Evolutionary conservation across 2,888 invertebrate species (phyloP).

Genomic region (Polymixis lichenea): DNA sequence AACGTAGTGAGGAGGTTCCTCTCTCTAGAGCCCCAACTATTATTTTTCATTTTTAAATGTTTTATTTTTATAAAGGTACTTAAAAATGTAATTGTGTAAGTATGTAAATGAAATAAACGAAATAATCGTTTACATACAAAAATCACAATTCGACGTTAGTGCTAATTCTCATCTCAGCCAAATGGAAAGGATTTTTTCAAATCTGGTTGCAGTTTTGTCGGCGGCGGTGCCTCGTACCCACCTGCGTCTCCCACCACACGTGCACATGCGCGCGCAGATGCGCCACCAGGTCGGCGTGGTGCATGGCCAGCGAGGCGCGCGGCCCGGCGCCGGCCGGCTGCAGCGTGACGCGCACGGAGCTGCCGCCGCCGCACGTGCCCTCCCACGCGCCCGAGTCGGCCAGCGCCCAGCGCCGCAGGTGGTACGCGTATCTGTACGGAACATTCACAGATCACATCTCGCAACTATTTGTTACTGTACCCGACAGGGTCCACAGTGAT

Average conservation of each 20-base stretch:
- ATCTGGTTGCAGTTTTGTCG: background rate
- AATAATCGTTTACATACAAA: too few species aligned
- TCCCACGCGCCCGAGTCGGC: conserved; percentile 95
- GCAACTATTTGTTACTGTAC: background rate
- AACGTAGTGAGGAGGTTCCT: too few species aligned
- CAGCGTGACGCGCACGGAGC: conserved; percentile 93
- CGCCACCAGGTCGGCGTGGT: conserved; percentile 96
- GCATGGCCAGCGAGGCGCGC: conserved; percentile 95
- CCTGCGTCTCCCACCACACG: conserved; percentile 97
- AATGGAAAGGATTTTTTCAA: background rate
- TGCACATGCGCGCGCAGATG: conserved; percentile 98
- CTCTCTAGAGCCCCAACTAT: too few species aligned
- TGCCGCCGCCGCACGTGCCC: conserved; percentile 89
- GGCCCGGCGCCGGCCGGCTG: conserved; percentile 97
- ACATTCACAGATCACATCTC: background rate
- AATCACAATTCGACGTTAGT: background rate
- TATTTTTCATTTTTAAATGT: too few species aligned
- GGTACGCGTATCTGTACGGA: conserved; percentile 94
- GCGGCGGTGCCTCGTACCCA: conserved; percentile 31
- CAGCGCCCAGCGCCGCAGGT: conserved; percentile 96
- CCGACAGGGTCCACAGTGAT: background rate
- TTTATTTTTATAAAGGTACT: too few species aligned
- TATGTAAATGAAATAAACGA: too few species aligned
- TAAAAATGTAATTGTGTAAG: too few species aligned
- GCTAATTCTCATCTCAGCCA: background rate